Percentiles rank a stretch among this genome's conserved stretches.
Evolutionary conservation across 2,113 vertebrate genomes (phyloP).

Genomic region (Pollimyrus isidori): DNA sequence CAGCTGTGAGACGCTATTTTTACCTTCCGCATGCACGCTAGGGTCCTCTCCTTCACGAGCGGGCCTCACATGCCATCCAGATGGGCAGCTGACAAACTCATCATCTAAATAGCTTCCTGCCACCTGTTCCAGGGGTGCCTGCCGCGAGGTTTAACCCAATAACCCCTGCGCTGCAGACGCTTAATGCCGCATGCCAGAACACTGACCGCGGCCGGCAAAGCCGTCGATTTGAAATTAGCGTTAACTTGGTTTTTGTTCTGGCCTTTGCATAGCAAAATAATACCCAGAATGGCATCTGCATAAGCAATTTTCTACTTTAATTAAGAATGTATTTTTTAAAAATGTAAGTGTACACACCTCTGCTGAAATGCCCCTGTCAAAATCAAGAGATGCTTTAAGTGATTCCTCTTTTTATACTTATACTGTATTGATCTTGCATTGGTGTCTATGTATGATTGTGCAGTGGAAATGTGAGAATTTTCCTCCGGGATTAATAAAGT

Average conservation of each 20-base stretch:
- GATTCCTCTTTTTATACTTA: too few relatives aligned
- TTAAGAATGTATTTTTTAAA: neutral
- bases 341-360: too few relatives aligned
- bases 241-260: neutral
- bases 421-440: too few relatives aligned
- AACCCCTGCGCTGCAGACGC: slow-evolving; percentile 75
- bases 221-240: neutral
- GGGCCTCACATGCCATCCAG: slow-evolving; percentile 76
- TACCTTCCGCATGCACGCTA: slow-evolving; percentile 63
- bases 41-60: slow-evolving; percentile 65
- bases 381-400: too few relatives aligned
- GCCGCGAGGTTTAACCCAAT: slow-evolving; percentile 75
- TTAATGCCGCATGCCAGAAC: slow-evolving; percentile 70
- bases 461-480: too few relatives aligned
- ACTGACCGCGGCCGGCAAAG: neutral
- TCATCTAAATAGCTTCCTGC: slow-evolving; percentile 90
- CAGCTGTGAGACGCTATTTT: slow-evolving; percentile 62
- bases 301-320: neutral
- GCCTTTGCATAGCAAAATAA: neutral
- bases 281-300: neutral
- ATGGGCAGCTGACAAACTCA: slow-evolving; percentile 79
- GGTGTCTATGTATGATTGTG: too few relatives aligned
- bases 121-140: slow-evolving; percentile 78
- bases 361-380: too few relatives aligned
- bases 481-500: too few relatives aligned